Base-by-base conservation (phyloP, 2,888 invertebrate genomes). In the Syrista parreyssii region DNA sequence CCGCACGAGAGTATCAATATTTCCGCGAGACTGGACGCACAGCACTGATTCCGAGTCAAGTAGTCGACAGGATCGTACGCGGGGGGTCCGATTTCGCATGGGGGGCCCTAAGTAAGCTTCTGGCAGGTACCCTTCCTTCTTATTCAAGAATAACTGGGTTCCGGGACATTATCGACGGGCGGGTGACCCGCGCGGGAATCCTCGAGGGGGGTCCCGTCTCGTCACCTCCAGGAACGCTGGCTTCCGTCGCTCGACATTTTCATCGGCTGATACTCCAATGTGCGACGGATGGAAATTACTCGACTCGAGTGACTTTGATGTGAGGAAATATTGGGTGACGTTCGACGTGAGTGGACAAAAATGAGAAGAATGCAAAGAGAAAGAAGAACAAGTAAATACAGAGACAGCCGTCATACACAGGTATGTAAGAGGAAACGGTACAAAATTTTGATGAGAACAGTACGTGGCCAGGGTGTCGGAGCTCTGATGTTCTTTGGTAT, bases 121-220 rank as follows among this genome's bases (percentile, higher is more conserved):
- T 71, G 68, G 74, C 74, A 73, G 55, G 55, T 55, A 55, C 23
- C 23, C 55, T 55, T 55, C 55, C 55, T 55, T 55, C 55, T 55
- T 55, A 55, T 23, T 55, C 55, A 55, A 23, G 55, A 23, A 55
- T 55, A 55, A 55, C 23, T 55, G 55, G 23, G 55, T 55, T 55
- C 83, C 85, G 86, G 85, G 86, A 87, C 86, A 90, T 90, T 91
- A 91, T 87, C 86, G 88, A 89, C 91, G 84, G 86, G 83, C 90
- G 86, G 90, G 85, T 91, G 90, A 86, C 85, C 87, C 87, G 90
- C 91, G 91, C 91, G 91, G 91, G 91, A 91, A 90, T 86, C 82
- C 79, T 83, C 82, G 81, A 86, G 86, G 90, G 91, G 89, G 90
- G 90, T 82, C 84, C 79, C 78, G 79, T 78, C 82, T 83, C 86